phyloP scores from a whole-genome alignment of 2,113 vertebrate species.

The Nesospiza acunhae region DNA sequence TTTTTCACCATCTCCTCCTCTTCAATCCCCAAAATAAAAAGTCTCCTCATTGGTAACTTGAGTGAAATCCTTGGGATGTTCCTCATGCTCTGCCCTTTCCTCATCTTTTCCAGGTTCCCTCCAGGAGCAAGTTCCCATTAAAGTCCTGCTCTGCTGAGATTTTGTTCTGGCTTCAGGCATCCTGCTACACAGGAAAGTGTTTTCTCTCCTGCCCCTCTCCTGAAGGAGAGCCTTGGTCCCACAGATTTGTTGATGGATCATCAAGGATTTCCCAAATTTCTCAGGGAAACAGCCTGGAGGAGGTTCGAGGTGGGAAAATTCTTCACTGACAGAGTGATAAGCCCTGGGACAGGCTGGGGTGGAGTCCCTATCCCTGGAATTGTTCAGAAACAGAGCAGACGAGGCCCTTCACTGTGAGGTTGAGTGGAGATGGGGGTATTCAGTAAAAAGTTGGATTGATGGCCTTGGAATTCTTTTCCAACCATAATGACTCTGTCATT shows the following conservation, averaged over 20 bases:
- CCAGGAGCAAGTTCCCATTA: not conserved
- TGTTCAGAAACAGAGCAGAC: not conserved
- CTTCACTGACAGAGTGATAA: not conserved
- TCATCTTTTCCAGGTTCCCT: not conserved
- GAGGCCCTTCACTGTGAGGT: fast-evolving
- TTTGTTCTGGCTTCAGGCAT: not conserved
- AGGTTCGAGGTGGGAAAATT: not conserved
- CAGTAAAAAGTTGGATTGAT: not conserved
- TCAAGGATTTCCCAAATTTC: not conserved
- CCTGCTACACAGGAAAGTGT: not conserved
- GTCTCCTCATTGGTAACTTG: not conserved
- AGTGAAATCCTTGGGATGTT: not conserved
- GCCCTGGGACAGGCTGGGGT: not conserved
- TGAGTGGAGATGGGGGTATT: not conserved
- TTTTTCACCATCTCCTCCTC: not conserved
- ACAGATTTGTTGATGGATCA: not conserved
- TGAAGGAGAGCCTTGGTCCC: not conserved
- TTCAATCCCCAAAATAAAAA: not conserved
- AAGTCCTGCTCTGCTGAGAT: not conserved
- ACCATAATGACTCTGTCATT: not conserved
- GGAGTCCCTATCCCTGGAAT: not conserved
- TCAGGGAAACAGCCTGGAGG: not conserved
- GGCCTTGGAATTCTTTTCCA: not conserved
- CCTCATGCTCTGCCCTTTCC: not conserved
- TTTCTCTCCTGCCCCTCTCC: not conserved